Evolutionary conservation across 2,888 invertebrate genomes (phyloP), one percentile per base, ranked within the genome.

Genomic region (Eupeodes latifasciatus): DNA sequence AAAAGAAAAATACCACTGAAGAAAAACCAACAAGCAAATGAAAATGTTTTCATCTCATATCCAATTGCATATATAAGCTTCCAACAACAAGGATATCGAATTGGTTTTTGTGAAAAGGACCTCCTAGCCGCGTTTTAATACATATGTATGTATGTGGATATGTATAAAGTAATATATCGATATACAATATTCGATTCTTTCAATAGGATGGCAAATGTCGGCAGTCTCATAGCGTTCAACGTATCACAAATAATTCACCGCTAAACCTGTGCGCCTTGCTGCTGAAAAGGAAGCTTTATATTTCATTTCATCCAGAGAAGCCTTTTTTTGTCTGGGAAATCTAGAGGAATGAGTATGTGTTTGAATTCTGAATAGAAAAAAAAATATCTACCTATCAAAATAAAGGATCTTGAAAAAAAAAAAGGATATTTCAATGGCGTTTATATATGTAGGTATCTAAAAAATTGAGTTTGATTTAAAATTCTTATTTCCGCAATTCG

Each of bases 31-130:
- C 78, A 75, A 74, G 64, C 85, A 79, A 85, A 88, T 88, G 85
- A 85, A 88, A 88, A 88, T 88, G 88, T 85, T 88, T 88, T 88
- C 84, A 78, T 88, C 81, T 85, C 81, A 74, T 81, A 88, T 88
- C 87, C 84, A 88, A 88, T 88, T 88, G 88, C 88, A 87, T 81
- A 87, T 81, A 87, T 84, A 80, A 74, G 81, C 79, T 64, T 66
- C 66, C 66, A 66, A 47, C 66, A 55, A 81, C 77, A 78, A 81
- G 75, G 88, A 85, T 88, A 81, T 88, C 85, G 85, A 81, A 88
- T 88, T 85, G 85, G 27, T 49, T 27, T 62, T 19, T 40, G 40
- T 5, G 47, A 27, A 84, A 87, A 77, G 67, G 88, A 81, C 62
- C 47, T 57, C 53, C n/a, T 53, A 40, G 5, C 9, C 19, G 40